Conservation (phyloP, 2,888 invertebrate genomes). For the Spialia ferax region DNA sequence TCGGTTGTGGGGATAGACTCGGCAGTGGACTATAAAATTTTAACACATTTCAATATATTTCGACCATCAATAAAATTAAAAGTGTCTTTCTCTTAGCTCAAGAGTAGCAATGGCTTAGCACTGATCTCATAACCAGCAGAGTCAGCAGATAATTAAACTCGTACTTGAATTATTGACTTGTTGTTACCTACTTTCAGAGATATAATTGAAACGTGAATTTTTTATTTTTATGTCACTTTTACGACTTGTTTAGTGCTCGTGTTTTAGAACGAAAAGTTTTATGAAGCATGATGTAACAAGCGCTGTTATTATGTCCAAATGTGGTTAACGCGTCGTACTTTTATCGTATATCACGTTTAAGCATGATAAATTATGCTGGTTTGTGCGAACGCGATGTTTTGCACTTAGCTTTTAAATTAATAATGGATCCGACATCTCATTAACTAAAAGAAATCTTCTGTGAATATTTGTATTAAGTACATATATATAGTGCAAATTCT, state of each 20-base stretch:
- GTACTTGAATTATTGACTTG: conserved; percentile 20
- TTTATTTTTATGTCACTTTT: conserved; percentile 37
- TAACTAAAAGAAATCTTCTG: background rate
- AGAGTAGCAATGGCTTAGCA: background rate
- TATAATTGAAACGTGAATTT: conserved; percentile 37
- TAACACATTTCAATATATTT: too few relatives aligned
- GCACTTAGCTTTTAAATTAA: background rate
- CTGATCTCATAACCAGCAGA: background rate
- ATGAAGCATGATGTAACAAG: conserved; percentile 23
- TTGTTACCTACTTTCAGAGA: conserved; percentile 17
- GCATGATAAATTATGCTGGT: background rate
- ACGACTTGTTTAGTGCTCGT: conserved; percentile 33
- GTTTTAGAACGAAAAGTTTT: conserved; percentile 36
- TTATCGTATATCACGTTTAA: conserved; percentile 7
- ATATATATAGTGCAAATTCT: too few relatives aligned
- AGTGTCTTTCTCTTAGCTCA: too few relatives aligned
- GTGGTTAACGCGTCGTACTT: conserved; percentile 3
- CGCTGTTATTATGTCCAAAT: conserved; percentile 17
- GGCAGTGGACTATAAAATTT: too few relatives aligned
- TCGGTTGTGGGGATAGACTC: too few relatives aligned
- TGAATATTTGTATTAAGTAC: too few relatives aligned
- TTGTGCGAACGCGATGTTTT: background rate
- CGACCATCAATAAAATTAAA: too few relatives aligned
- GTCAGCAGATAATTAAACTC: background rate
- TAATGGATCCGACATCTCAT: background rate